Conservation (phyloP, 2,888 invertebrate genomes). For the Nasonia oneida region DNA sequence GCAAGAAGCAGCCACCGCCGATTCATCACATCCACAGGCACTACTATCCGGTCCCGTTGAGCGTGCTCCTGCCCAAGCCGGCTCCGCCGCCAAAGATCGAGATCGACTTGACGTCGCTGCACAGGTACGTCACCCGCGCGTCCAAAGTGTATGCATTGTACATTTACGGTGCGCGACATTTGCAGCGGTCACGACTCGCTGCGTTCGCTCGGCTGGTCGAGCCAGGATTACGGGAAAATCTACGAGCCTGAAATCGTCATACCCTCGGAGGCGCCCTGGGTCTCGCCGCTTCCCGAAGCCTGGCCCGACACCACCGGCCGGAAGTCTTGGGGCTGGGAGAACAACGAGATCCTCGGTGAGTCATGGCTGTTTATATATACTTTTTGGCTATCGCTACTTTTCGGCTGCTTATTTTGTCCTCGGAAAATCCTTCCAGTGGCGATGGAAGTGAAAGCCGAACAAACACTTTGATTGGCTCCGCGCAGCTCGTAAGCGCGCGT, state of each 20-base stretch:
- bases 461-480: no score
- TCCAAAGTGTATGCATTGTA: no score
- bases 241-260: slow-evolving; percentile 29
- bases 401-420: not conserved
- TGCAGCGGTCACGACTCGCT: slow-evolving; percentile 60
- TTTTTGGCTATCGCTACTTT: not conserved
- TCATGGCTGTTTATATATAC: slow-evolving; percentile 29
- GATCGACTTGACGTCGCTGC: slow-evolving; percentile 56
- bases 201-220: slow-evolving; percentile 68
- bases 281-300: slow-evolving; percentile 40
- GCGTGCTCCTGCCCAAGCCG: slow-evolving; percentile 61
- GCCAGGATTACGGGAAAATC: slow-evolving; percentile 64
- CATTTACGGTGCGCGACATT: no score
- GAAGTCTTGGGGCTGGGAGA: slow-evolving; percentile 61
- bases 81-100: slow-evolving; percentile 52
- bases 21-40: slow-evolving; percentile 72
- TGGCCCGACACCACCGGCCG: slow-evolving; percentile 60
- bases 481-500: no score
- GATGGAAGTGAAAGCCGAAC: no score
- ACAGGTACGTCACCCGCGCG: slow-evolving; percentile 22
- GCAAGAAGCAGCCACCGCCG: slow-evolving; percentile 42
- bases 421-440: no score
- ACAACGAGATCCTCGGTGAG: slow-evolving; percentile 62
- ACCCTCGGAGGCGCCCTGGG: slow-evolving; percentile 21
- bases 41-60: slow-evolving; percentile 69